Base-by-base conservation (phyloP, 2,797 vertebrate genomes). In the Brachyrhaphis roseni region DNA sequence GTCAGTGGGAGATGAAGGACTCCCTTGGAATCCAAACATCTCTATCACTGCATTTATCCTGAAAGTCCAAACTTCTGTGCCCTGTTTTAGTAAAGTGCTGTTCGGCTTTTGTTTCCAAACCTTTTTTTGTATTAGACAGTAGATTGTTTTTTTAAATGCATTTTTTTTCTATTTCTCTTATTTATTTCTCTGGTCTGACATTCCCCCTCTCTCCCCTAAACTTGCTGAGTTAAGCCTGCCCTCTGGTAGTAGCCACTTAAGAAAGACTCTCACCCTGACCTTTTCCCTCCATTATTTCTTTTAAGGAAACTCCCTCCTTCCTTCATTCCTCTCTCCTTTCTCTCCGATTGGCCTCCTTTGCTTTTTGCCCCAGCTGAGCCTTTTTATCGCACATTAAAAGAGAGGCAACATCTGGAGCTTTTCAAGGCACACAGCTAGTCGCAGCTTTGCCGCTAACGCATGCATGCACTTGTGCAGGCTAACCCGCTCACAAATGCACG, bases 351-450 rank as follows among this genome's bases (percentile, higher is more conserved):
- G 90, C 90, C 91, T 88, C 89, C 85, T 93, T 95, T 95, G 96
- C 95, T 96, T 96, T 96, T 96, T 95, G 93, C 94, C 96, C 94
- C 95, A 96, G 96, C 97, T 97, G 96, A 93, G 95, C 94, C 96
- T 96, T 95, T 96, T 94, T 97, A 93, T 95, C 95, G 85, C 93
- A 95, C 96, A 96, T 97, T 97, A 97, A 97, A 92, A 96, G 94
- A 96, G 96, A 93, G 95, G 93, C 95, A 98, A 96, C 96, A 96
- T 97, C 96, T 97, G 96, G 96, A 95, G 94, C 96, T 95, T 96
- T 98, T 97, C 95, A 96, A 92, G 83, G 76, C 84, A 84, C 94
- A 93, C 93, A 93, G 94, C 93, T 75, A 94, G 93, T 91, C 93
- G 84, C 93, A 90, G 93, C 92, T 92, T 95, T 88, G 88, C 90